Conservation (phyloP, 2,797 vertebrate genomes). For the Mus caroli region DNA sequence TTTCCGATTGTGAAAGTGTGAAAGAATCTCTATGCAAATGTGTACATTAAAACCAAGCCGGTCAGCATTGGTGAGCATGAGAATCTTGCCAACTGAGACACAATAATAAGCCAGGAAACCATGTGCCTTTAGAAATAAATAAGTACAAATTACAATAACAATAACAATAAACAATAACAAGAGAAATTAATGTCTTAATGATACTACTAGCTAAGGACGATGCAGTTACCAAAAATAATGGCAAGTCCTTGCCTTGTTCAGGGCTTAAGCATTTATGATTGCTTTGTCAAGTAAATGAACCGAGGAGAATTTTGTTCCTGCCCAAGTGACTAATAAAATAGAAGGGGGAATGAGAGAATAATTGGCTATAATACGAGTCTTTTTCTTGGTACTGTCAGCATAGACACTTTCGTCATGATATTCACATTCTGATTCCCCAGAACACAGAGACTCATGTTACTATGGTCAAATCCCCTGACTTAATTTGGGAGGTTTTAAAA, state of each 20-base stretch:
- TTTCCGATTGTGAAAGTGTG: not conserved
- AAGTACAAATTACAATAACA: not conserved
- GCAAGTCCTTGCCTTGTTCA: not conserved
- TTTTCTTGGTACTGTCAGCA: not conserved
- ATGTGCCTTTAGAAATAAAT: not conserved
- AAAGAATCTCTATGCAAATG: not conserved
- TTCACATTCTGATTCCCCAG: too few species aligned
- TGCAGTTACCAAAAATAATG: not conserved
- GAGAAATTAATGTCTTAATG: not conserved
- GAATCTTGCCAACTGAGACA: not conserved
- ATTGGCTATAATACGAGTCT: not conserved
- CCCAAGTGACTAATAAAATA: not conserved
- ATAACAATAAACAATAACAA: not conserved
- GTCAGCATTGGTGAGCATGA: not conserved
- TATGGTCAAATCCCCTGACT: not conserved
- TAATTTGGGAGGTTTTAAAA: too few species aligned
- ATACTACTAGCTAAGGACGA: not conserved
- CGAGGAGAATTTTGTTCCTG: not conserved
- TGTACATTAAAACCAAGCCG: not conserved
- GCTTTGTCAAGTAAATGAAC: not conserved
- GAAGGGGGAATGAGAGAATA: not conserved
- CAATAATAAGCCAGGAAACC: not conserved
- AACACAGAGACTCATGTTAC: not conserved
- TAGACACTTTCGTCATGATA: not conserved
- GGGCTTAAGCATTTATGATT: not conserved